These are phyloP conservation scores for Chlorospingus flavigularis DNA, from an alignment of 2,797 vertebrate genomes.

Conservation along the genomic window DNA sequence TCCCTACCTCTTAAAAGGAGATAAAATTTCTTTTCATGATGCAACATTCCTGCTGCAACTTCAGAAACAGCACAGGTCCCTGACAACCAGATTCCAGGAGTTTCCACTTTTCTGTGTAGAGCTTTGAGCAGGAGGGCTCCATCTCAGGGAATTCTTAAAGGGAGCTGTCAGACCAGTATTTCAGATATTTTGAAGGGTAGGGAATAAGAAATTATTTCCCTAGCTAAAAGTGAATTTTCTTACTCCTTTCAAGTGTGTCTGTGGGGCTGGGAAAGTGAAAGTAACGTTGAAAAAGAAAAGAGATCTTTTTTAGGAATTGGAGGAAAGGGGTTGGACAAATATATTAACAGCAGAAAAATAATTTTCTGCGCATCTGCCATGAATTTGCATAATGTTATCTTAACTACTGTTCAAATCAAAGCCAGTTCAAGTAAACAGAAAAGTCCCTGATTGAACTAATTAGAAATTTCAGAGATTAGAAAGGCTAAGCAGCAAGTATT, in stretches of 20 bases:
- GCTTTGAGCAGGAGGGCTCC: not conserved
- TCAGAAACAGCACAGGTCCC: not conserved
- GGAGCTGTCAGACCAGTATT: not conserved
- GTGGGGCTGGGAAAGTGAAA: not conserved
- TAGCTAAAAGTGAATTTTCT: not conserved
- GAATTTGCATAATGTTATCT: not conserved
- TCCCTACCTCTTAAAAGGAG: not conserved
- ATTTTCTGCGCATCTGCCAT: not conserved
- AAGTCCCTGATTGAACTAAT: slow-evolving; percentile 6
- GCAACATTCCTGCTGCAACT: not conserved
- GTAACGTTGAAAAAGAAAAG: not conserved
- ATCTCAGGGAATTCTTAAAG: not conserved
- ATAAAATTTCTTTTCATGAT: not conserved
- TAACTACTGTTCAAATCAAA: slow-evolving; percentile 30
- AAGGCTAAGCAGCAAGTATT: not conserved
- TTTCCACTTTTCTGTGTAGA: not conserved
- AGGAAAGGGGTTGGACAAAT: not conserved
- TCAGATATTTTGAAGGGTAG: not conserved
- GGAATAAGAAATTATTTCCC: not conserved
- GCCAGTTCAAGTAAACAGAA: slow-evolving; percentile 4
- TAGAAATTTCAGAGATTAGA: slow-evolving; percentile 5
- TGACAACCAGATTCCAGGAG: not conserved
- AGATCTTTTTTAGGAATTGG: not conserved
- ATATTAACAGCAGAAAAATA: not conserved
- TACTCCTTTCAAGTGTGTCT: not conserved